Evolutionary conservation across 2,113 vertebrate species (phyloP).

Genomic region (Symphodus melops): DNA sequence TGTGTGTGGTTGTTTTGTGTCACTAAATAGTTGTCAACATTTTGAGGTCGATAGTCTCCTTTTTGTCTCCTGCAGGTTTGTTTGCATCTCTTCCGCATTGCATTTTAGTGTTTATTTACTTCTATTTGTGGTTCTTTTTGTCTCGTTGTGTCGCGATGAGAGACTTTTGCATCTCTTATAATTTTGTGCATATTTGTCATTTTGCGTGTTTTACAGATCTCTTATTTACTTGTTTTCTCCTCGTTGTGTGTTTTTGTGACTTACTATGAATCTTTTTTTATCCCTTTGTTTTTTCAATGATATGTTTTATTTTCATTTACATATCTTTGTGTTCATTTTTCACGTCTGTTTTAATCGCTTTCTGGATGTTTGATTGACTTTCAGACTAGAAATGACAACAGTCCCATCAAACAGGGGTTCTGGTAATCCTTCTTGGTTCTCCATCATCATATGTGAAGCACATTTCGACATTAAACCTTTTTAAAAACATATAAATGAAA

Average conservation of each 20-base stretch:
- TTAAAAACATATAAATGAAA: slow-evolving; percentile 27
- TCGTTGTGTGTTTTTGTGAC: background rate
- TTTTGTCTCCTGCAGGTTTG: too few relatives aligned
- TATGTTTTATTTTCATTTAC: background rate
- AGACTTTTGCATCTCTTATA: background rate
- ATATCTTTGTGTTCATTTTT: background rate
- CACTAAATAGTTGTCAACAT: too few relatives aligned
- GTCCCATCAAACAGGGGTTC: background rate
- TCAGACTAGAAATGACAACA: background rate
- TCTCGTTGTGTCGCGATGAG: background rate
- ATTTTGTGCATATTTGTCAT: background rate
- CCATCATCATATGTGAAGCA: slow-evolving; percentile 43
- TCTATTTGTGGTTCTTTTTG: too few relatives aligned
- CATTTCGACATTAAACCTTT: slow-evolving; percentile 32
- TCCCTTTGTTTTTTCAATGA: background rate
- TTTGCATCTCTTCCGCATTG: too few relatives aligned
- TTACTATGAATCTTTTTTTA: background rate
- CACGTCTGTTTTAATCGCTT: background rate
- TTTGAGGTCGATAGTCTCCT: too few relatives aligned
- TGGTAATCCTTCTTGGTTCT: background rate
- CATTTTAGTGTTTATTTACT: too few relatives aligned
- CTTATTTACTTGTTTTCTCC: too few relatives aligned
- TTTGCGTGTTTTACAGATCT: too few relatives aligned
- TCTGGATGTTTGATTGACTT: background rate
- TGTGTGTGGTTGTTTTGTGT: too few relatives aligned